Base-by-base conservation (phyloP, 2,113 vertebrate genomes). In the Hylia prasina region DNA sequence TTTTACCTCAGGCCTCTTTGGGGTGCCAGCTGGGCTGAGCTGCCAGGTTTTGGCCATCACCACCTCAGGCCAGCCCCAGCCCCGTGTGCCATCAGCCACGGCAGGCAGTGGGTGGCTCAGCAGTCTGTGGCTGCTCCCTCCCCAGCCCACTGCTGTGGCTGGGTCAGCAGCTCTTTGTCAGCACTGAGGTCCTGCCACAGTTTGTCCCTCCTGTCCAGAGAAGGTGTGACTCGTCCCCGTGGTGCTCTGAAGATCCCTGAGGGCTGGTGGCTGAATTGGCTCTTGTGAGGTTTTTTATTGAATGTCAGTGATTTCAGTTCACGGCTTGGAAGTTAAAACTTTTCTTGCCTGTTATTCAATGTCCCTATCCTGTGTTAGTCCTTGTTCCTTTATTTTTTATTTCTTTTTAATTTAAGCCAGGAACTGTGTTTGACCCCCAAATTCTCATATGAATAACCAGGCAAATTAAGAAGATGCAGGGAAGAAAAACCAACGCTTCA, bases 41-140 rank as follows among this genome's bases (percentile, higher is more conserved):
- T 15, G 4, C 20, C 0, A 2, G 25, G 31, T 39, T 69, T 42
- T 78, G 72, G 24, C 14, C 14, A 3, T 20, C 0, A 2, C 11
- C 35, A 22, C 50, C 22, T 19, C 45, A 13, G 1, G 0, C 18
- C 56, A 53, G 42, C 42, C 61, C 66, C 63, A n/a, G n/a, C 33
- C 7, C n/a, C 0, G 0, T 1, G 61, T 31, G 22, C 56, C 45
- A 6, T 30, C 1, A 4, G 40, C 23, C 1, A 3, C 1, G 2
- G 45, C 48, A 8, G 60, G 56, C 0, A 0, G 21, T 44, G 54
- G 82, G 7, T 61, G 58, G 58, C 51, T 71, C 73, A 30, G 72
- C 39, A 45, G 6, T 15, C 39, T 6, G 8, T 23, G 54, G 44
- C 42, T 56, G 12, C 66, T 64, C 4, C 5, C 18, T 28, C 42